phyloP scores from a whole-genome alignment of 2,797 vertebrate genomes.

The Hippocampus kuda region DNA sequence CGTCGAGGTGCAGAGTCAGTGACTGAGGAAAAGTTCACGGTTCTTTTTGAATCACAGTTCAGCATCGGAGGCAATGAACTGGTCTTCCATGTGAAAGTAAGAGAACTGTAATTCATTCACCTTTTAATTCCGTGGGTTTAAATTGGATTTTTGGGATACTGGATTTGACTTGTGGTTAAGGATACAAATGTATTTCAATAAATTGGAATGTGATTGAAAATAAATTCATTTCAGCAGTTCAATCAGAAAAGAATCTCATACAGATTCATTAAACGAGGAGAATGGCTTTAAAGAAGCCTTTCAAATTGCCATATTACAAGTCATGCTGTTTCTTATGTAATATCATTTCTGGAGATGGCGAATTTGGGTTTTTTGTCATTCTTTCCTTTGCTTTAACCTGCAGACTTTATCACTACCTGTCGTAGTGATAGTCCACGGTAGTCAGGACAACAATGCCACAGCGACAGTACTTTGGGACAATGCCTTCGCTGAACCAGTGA shows the following conservation, averaged over 20 bases:
- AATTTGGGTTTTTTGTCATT: background rate
- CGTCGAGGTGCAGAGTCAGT: slow-evolving; percentile 91
- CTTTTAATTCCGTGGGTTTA: background rate
- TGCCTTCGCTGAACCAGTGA: slow-evolving; percentile 89
- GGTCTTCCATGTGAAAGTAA: slow-evolving; percentile 94
- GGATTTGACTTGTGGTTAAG: background rate
- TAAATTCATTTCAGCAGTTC: no score
- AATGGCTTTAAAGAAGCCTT: no score
- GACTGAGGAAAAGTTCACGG: slow-evolving; percentile 96
- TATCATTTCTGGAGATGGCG: background rate
- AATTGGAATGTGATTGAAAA: no score
- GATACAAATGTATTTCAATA: no score
- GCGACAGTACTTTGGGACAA: slow-evolving; percentile 97
- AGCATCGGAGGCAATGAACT: slow-evolving; percentile 94
- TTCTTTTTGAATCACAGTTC: slow-evolving; percentile 95
- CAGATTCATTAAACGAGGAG: no score
- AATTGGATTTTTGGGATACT: background rate
- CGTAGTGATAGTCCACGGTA: slow-evolving; percentile 94
- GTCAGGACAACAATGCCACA: slow-evolving; percentile 96
- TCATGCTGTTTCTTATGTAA: background rate
- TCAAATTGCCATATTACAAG: background rate
- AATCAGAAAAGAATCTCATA: no score
- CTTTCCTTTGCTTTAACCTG: slow-evolving; percentile 4
- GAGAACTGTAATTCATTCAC: background rate
- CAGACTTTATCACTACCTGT: slow-evolving; percentile 93